Conservation (phyloP, 2,888 invertebrate genomes). For the Caenorhabditis sp. region DNA sequence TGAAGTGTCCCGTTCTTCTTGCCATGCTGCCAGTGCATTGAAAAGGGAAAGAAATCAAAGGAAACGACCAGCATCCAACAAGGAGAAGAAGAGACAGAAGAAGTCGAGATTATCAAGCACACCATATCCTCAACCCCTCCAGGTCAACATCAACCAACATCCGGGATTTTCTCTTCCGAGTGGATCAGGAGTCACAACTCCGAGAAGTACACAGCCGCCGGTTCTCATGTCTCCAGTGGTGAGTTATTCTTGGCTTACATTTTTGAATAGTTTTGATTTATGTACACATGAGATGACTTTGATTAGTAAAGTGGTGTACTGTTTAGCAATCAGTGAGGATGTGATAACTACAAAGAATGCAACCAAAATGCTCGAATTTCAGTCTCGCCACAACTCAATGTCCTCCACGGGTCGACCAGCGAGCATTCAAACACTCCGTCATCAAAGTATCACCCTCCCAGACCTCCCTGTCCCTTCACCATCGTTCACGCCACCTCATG, state of each 20-base stretch:
- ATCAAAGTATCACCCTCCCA: constrained; percentile 43
- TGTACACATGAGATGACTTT: no score
- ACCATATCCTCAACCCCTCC: constrained; percentile 34
- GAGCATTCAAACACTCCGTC: constrained; percentile 44
- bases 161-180: constrained; percentile 28
- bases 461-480: constrained; percentile 43
- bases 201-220: constrained; percentile 13
- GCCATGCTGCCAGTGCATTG: no score
- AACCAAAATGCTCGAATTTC: no score
- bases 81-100: no score
- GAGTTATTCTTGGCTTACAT: background rate
- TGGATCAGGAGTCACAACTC: constrained; percentile 24
- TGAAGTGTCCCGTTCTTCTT: no score
- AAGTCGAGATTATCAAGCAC: no score
- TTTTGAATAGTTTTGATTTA: no score
- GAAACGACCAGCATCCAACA: no score
- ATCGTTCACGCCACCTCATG: constrained; percentile 29
- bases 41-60: no score
- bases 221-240: constrained; percentile 30
- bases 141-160: constrained; percentile 35
- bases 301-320: background rate
- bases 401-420: constrained; percentile 47
- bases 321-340: background rate
- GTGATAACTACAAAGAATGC: no score
- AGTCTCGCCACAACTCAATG: constrained; percentile 46